Evolutionary conservation across 64 coral and sea anemone species (phyloP).

Genomic region (Stichodactyla mertensii): DNA sequence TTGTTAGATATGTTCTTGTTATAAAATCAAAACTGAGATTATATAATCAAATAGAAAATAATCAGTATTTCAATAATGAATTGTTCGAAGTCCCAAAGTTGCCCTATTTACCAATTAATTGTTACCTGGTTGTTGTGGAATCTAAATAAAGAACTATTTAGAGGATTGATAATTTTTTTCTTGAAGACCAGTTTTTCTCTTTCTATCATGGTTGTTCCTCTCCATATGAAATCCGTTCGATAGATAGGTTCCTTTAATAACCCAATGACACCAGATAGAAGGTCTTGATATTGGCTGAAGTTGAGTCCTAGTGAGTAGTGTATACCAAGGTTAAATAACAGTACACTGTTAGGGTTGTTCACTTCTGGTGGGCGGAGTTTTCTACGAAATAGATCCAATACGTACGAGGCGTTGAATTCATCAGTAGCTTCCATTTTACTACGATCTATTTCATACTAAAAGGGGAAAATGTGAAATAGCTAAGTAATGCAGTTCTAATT

Average conservation of each 20-base stretch:
- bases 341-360: conserved; percentile 27
- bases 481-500: too few species aligned
- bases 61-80: too few species aligned
- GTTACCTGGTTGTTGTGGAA: conserved; percentile 72
- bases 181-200: conserved; percentile 28
- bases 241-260: conserved; percentile 36
- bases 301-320: conserved; percentile 47
- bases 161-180: not conserved
- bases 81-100: too few species aligned
- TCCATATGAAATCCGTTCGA: conserved; percentile 31
- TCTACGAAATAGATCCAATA: conserved; percentile 26
- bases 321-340: conserved; percentile 47
- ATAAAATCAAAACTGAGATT: too few species aligned
- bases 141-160: conserved; percentile 51
- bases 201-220: conserved; percentile 61
- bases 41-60: too few species aligned
- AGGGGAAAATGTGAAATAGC: not conserved
- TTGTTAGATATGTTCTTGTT: too few species aligned
- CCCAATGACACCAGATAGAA: conserved; percentile 27
- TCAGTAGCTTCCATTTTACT: not conserved
- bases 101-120: too few species aligned
- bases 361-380: conserved; percentile 27
- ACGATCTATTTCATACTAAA: not conserved
- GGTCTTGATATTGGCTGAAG: conserved; percentile 48
- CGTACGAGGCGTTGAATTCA: conserved; percentile 23